Evolutionary conservation across 2,888 invertebrate species (phyloP).

Genomic region (Melanostoma scalare): DNA sequence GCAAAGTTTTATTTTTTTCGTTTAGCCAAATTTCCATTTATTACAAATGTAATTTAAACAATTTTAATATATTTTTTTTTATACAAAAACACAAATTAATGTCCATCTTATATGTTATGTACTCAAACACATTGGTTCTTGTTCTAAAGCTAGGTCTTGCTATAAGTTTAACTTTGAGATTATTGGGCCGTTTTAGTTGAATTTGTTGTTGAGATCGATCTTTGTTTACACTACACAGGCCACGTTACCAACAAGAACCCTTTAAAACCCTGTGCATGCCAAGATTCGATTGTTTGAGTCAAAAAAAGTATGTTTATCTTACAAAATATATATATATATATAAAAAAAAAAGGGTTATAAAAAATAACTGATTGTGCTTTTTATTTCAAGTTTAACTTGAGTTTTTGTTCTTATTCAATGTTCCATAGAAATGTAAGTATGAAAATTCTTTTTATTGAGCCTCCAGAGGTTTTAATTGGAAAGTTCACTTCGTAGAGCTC

Average conservation of each 20-base stretch:
- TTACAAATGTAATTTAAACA: constrained; percentile 36
- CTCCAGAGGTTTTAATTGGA: too few species aligned
- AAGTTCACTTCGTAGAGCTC: too few species aligned
- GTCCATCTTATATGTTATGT: constrained; percentile 32
- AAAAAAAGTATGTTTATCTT: constrained; percentile 57
- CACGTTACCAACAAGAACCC: constrained; percentile 23
- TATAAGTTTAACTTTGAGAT: not conserved
- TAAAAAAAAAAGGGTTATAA: constrained; percentile 62
- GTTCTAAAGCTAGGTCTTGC: not conserved
- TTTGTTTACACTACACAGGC: constrained; percentile 23
- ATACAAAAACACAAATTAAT: constrained; percentile 49
- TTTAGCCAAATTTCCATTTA: constrained; percentile 65
- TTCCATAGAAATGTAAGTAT: too few species aligned
- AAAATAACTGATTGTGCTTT: constrained; percentile 38
- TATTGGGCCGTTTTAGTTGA: constrained; percentile 17
- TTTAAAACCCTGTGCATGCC: constrained; percentile 43
- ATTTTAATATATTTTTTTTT: constrained; percentile 57
- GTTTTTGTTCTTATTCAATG: not conserved
- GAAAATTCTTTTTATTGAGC: too few species aligned
- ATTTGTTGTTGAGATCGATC: constrained; percentile 4
- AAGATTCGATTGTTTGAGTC: constrained; percentile 45
- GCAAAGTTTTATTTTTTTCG: constrained; percentile 58
- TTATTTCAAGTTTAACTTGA: constrained; percentile 1
- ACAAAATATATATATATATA: constrained; percentile 56
- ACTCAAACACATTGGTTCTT: constrained; percentile 9